Evolutionary conservation across 2,113 vertebrate genomes (phyloP).

Genomic region (Urocynchramus pylzowi): DNA sequence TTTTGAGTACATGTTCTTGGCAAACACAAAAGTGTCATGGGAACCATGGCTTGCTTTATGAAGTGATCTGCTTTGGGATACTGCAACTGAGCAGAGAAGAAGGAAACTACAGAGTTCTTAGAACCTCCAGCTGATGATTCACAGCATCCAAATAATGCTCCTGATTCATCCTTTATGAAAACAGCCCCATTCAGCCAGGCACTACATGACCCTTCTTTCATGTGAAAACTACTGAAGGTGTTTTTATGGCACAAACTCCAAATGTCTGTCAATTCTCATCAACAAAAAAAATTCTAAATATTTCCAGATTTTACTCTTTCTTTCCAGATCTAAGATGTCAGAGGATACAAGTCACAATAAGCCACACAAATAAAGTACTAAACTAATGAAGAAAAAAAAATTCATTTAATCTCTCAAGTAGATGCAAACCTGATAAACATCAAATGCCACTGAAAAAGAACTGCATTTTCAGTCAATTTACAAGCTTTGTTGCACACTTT

Average conservation of each 20-base stretch:
- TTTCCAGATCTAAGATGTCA: not conserved
- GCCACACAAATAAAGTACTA: not conserved
- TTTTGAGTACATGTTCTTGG: not conserved
- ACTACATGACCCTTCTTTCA: not conserved
- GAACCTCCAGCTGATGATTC: not conserved
- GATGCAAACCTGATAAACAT: not conserved
- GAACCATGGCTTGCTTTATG: not conserved
- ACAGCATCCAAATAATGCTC: not conserved
- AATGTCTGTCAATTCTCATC: not conserved
- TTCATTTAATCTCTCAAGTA: not conserved
- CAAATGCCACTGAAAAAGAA: not conserved
- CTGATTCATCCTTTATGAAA: not conserved
- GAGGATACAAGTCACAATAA: not conserved
- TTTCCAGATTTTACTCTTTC: not conserved
- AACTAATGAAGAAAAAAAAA: not conserved
- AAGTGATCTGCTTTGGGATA: not conserved
- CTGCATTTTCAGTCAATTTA: not conserved
- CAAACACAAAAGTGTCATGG: not conserved
- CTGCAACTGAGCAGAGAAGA: not conserved
- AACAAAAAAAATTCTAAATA: not conserved
- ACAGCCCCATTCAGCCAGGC: not conserved
- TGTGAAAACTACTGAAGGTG: not conserved
- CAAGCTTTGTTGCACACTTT: not conserved
- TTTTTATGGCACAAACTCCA: not conserved
- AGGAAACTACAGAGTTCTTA: not conserved